A percentile compares a stretch with the other conserved stretches of the same genome.
Conservation (phyloP, 1,140 invertebrate species). For the Calephelis virginiensis region DNA sequence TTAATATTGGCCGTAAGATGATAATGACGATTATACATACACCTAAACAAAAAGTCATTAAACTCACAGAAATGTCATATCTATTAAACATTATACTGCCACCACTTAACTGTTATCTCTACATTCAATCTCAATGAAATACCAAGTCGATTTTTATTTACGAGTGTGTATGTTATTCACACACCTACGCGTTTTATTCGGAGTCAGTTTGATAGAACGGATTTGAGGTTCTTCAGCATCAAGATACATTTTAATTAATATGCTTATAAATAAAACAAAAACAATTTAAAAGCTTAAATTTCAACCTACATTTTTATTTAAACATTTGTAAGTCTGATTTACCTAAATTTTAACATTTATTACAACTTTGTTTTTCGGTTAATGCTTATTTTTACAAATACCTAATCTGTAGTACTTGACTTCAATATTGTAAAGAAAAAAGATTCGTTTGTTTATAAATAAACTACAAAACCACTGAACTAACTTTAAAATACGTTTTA, state of each 20-base stretch:
- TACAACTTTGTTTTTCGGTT: too few relatives aligned
- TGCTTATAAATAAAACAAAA: background rate
- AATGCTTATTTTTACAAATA: too few relatives aligned
- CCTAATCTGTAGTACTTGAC: too few relatives aligned
- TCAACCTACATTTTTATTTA: too few relatives aligned
- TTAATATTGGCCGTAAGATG: too few relatives aligned
- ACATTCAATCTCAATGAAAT: constrained; percentile 14
- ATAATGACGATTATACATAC: background rate
- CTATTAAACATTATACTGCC: constrained; percentile 18
- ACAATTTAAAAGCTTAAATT: too few relatives aligned
- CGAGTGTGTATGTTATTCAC: constrained; percentile 13
- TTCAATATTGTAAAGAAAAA: too few relatives aligned
- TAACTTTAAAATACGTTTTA: too few relatives aligned
- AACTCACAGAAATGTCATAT: constrained; percentile 18
- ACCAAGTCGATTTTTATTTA: constrained; percentile 15
- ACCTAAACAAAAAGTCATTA: constrained; percentile 15
- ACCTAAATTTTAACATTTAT: too few relatives aligned
- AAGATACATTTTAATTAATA: constrained; percentile 14
- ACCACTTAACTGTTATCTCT: constrained; percentile 15
- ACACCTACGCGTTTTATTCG: constrained; percentile 4
- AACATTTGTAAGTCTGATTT: too few relatives aligned
- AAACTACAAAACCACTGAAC: too few relatives aligned
- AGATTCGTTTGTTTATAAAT: too few relatives aligned
- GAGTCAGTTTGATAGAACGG: background rate
- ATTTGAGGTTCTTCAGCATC: background rate